phyloP scores from a whole-genome alignment of 2,113 vertebrate genomes.

The Eleginops maclovinus region DNA sequence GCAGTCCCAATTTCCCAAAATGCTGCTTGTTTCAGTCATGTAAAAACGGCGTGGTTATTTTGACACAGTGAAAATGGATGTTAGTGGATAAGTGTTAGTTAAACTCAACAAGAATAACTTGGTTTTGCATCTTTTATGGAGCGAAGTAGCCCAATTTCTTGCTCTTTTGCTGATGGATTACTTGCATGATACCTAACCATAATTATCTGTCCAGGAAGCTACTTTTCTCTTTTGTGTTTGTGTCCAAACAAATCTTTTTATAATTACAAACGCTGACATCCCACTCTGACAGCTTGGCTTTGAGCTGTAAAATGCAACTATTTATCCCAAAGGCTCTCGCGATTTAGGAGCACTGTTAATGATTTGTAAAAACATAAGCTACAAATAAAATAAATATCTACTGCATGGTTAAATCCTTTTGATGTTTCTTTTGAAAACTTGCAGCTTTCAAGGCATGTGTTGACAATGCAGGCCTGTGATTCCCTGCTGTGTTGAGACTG shows the following conservation, averaged over 20 bases:
- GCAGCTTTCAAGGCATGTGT: constrained; percentile 65
- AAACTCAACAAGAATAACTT: background rate
- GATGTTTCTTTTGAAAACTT: constrained; percentile 60
- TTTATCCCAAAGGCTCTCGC: constrained; percentile 27
- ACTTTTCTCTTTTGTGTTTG: constrained; percentile 36
- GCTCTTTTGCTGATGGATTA: constrained; percentile 13
- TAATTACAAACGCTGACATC: background rate
- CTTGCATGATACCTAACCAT: background rate
- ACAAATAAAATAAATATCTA: constrained; percentile 52
- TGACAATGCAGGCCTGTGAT: constrained; percentile 53
- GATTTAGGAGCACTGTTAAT: constrained; percentile 25
- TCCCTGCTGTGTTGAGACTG: constrained; percentile 62
- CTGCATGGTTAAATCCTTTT: constrained; percentile 40
- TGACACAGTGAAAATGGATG: background rate
- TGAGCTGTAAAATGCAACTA: constrained; percentile 41
- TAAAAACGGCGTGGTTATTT: background rate
- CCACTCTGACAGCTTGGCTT: constrained; percentile 42
- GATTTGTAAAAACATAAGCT: constrained; percentile 38
- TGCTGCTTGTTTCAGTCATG: background rate
- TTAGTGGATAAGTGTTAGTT: background rate
- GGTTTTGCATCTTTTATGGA: background rate
- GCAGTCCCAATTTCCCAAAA: constrained; percentile 3
- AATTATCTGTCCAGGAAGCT: constrained; percentile 11
- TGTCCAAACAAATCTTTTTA: constrained; percentile 30
- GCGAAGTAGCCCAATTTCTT: background rate